Percentiles rank a stretch among this genome's conserved stretches.
phyloP scores from a whole-genome alignment of 1,140 invertebrate genomes.

The Leptestheria dahalacensis region DNA sequence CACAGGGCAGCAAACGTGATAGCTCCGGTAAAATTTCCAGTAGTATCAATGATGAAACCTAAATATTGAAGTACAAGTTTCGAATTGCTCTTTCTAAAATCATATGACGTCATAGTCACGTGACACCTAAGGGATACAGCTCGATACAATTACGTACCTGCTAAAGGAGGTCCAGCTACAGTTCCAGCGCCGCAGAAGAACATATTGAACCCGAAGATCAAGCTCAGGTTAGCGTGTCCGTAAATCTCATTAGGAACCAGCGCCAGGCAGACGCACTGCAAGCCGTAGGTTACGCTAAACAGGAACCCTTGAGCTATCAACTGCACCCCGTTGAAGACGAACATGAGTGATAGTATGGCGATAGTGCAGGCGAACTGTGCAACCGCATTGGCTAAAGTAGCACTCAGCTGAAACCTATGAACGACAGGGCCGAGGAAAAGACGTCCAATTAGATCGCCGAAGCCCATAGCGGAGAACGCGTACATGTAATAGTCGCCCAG shows the following conservation, averaged over 20 bases:
- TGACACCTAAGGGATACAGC: no score
- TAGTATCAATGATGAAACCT: neutral
- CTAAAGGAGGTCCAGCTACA: slow-evolving; percentile 18
- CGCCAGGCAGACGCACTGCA: slow-evolving; percentile 16
- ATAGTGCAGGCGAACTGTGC: slow-evolving; percentile 11
- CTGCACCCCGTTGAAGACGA: slow-evolving; percentile 8
- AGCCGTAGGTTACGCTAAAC: slow-evolving; percentile 18
- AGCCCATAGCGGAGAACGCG: slow-evolving; percentile 15
- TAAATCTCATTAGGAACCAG: slow-evolving; percentile 15
- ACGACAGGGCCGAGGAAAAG: slow-evolving; percentile 14
- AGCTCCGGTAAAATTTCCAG: neutral
- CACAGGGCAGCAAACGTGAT: neutral
- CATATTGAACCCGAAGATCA: slow-evolving; percentile 17
- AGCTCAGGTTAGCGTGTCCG: slow-evolving; percentile 17
- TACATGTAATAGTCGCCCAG: slow-evolving; percentile 16
- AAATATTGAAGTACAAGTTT: no score
- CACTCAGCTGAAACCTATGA: neutral
- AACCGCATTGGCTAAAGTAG: slow-evolving; percentile 5
- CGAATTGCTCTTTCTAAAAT: no score
- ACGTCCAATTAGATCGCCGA: slow-evolving; percentile 18
- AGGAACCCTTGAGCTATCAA: slow-evolving; percentile 13
- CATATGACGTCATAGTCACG: no score
- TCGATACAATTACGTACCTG: slow-evolving; percentile 11
- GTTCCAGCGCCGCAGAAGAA: slow-evolving; percentile 18
- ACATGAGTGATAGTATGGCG: slow-evolving; percentile 10